Base-by-base conservation (phyloP, 2,797 vertebrate species). In the Tenualosa ilisha region DNA sequence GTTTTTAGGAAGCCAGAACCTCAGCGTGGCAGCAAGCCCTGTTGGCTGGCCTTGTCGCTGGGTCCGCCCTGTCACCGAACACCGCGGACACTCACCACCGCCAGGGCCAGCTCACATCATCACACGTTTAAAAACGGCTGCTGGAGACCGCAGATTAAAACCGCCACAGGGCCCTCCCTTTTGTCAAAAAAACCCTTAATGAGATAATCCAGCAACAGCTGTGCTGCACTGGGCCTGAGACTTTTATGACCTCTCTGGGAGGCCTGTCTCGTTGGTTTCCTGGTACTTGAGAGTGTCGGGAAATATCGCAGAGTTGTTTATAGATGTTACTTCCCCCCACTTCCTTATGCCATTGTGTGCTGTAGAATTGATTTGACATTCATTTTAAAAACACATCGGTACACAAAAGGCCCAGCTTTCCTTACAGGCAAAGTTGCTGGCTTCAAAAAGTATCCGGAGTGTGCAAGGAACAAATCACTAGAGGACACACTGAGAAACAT, bases 231-330 rank as follows among this genome's bases (percentile, higher is more conserved):
- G n/a, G 22, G 59, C 59, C 40, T 7, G 72, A 79, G 72, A 79
- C 72, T 20, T 79, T 79, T 79, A 79, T 79, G 72, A 79, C 72
- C 72, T 79, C 72, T 79, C 37, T 9, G 7, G 40, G 20, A 79
- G 40, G 72, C 37, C 40, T 79, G 72, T 79, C 72, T 79, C 37
- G 37, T 79, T 79, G 40, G 72, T 43, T 79, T 79, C 72, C 72
- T 79, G 72, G 72, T 79, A 46, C 72, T 79, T 79, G 72, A 79
- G 72, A 79, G 72, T 79, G 40, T 79, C 72, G 72, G 72, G 72
- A 79, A 79, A 79, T 79, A 79, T 79, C 40, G 72, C 17, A 17
- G 40, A 79, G 72, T 46, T 79, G 72, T 79, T 79, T 79, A 79
- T 79, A 79, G 72, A 46, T 46, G 72, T 79, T 15, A 43, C 72